Percentiles rank a stretch among this genome's conserved stretches.
phyloP scores from a whole-genome alignment of 2,113 vertebrate species.

The Sphaerodactylus townsendi region DNA sequence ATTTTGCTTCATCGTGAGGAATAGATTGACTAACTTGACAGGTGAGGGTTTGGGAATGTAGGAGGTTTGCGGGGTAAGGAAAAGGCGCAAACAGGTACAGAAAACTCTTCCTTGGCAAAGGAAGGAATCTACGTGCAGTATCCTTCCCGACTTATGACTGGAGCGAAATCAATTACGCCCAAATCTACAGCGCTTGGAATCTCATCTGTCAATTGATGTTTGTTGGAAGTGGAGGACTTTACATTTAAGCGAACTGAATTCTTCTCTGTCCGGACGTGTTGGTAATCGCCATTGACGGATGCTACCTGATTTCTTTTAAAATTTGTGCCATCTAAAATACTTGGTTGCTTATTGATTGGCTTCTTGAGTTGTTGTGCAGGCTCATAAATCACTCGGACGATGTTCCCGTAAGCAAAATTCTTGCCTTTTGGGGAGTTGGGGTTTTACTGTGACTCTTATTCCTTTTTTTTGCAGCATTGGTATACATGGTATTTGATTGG shows the following conservation, averaged over 20 bases:
- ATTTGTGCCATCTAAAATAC: slow-evolving; percentile 14
- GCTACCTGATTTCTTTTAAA: neutral
- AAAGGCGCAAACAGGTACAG: neutral
- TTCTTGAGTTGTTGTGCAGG: slow-evolving; percentile 58
- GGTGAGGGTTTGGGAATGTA: neutral
- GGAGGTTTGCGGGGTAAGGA: neutral
- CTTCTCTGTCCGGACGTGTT: slow-evolving; percentile 35
- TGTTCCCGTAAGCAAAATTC: slow-evolving; percentile 23
- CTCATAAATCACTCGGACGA: slow-evolving; percentile 53
- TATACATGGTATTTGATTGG: neutral
- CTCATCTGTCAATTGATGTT: slow-evolving; percentile 14
- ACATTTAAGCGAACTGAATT: slow-evolving; percentile 35
- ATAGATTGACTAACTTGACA: slow-evolving; percentile 24
- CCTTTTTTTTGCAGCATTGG: neutral
- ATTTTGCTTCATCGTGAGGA: slow-evolving; percentile 40
- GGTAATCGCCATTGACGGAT: slow-evolving; percentile 45
- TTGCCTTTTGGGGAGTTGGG: slow-evolving; percentile 18
- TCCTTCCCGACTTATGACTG: neutral
- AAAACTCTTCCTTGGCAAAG: neutral
- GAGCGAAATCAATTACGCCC: neutral
- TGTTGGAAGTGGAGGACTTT: slow-evolving; percentile 28
- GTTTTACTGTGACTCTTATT: neutral
- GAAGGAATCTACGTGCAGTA: neutral
- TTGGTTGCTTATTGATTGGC: slow-evolving; percentile 65
- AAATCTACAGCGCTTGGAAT: neutral